Percentiles rank a stretch among this genome's conserved stretches.
Evolutionary conservation across 1,140 invertebrate species (phyloP).

Genomic region (Drosophila biarmipes): DNA sequence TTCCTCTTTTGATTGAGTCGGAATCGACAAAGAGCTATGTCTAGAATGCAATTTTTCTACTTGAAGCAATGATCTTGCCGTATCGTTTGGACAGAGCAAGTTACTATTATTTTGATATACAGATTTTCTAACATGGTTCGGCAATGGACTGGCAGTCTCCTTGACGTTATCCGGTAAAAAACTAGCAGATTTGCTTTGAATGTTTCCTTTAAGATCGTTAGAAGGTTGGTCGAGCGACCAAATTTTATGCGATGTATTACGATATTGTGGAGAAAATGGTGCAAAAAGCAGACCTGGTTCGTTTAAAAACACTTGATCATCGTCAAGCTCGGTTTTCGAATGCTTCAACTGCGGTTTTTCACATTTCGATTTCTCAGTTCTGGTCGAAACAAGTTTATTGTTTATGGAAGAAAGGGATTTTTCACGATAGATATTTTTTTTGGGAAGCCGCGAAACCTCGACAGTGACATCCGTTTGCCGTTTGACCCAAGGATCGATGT

Average conservation of each 20-base stretch:
- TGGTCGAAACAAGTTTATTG: slow-evolving; percentile 25
- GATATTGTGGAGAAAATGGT: slow-evolving; percentile 63
- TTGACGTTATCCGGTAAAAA: slow-evolving; percentile 66
- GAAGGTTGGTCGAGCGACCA: slow-evolving; percentile 23
- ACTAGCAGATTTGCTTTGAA: slow-evolving; percentile 59
- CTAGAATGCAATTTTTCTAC: slow-evolving; percentile 59
- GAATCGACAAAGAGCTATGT: slow-evolving; percentile 75
- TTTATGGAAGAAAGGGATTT: slow-evolving; percentile 46
- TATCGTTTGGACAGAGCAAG: slow-evolving; percentile 26
- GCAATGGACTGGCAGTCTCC: slow-evolving; percentile 54
- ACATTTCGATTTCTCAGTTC: slow-evolving; percentile 35
- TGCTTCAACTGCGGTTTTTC: slow-evolving; percentile 43
- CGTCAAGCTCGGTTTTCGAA: slow-evolving; percentile 21
- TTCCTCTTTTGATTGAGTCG: slow-evolving; percentile 66
- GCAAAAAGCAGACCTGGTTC: slow-evolving; percentile 54
- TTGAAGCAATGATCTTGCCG: slow-evolving; percentile 13
- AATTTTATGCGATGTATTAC: slow-evolving; percentile 40
- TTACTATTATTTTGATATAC: slow-evolving; percentile 35
- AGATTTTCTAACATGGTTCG: slow-evolving; percentile 30
- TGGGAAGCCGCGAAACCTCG: slow-evolving; percentile 9
- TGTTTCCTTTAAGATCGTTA: slow-evolving; percentile 22
- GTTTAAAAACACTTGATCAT: slow-evolving; percentile 37
- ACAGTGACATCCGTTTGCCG: slow-evolving; percentile 33
- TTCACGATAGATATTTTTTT: slow-evolving; percentile 33
- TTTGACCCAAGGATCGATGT: slow-evolving; percentile 69